phyloP scores from a whole-genome alignment of 2,113 vertebrate genomes.

The Heliornis fulica region DNA sequence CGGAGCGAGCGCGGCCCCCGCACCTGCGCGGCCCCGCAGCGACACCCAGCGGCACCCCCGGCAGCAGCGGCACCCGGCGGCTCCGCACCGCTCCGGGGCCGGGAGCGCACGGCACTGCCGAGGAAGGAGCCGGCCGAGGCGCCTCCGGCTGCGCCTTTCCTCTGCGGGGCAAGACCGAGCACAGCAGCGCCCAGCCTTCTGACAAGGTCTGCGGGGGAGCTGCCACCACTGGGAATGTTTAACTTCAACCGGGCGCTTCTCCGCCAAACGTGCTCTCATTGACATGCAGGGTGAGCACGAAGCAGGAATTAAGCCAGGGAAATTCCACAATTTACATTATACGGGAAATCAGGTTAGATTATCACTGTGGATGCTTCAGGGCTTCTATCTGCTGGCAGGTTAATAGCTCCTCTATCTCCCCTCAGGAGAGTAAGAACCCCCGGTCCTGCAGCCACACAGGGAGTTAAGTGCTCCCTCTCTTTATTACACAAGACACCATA shows the following conservation, averaged over 20 bases:
- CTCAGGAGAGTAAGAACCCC: neutral
- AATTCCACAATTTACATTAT: neutral
- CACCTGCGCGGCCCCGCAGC: neutral
- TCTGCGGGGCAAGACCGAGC: neutral
- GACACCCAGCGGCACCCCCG: neutral
- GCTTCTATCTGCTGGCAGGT: neutral
- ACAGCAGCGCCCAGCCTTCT: neutral
- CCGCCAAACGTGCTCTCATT: fast-evolving
- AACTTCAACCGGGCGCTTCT: fast-evolving
- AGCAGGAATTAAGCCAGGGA: neutral
- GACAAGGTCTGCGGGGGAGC: neutral
- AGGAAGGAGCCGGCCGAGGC: no score
- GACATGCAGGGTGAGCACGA: neutral
- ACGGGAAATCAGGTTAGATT: neutral
- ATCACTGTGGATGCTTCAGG: neutral
- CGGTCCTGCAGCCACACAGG: neutral
- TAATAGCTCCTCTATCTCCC: neutral
- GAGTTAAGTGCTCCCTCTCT: neutral
- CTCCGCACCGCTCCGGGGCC: neutral
- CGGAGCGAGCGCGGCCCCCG: neutral
- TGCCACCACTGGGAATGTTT: fast-evolving
- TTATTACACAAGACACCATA: neutral
- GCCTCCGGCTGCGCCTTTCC: neutral
- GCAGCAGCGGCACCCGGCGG: no score
- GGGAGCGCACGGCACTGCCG: neutral